Base-by-base conservation (phyloP, 2,113 vertebrate genomes). In the Theropithecus gelada region DNA sequence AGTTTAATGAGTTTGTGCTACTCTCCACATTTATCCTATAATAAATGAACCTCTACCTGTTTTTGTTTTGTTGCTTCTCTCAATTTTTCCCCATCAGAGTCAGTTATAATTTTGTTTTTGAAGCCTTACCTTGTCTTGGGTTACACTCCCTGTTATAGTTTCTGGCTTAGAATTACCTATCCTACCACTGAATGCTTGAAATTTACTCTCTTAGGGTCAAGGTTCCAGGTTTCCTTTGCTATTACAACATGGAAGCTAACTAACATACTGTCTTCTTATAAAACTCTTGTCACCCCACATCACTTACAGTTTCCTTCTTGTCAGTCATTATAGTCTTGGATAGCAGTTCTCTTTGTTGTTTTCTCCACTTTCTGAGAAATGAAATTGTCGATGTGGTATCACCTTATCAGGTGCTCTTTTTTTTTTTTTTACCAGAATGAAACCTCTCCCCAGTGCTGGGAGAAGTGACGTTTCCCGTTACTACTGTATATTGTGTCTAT, bases 351-450 rank as follows among this genome's bases (percentile, higher is more conserved):
- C 85, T 91, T 64, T 93, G 91, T 80, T 93, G 78, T 97, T 97
- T 96, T 79, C 50, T 97, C 75, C 92, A 32, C 84, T 81, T 97
- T 98, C 93, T 95, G 86, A 96, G 97, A 97, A 97, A 92, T 79
- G 92, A 97, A 90, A 83, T 97, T 88, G 45, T 85, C 72, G 40
- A 32, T 79, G 81, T 80, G 75, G 40, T 96, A 94, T 95, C 94
- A 93, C 35, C 81, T 95, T 96, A 89, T 85, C 88, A 94, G 59
- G 81, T 96, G 89, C 68, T 97, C 27, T 73, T 18, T 55, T 55
- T 52, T 52, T 50, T 50, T 55, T 55, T 55, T 94, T 97, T 97
- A 97, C 87, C 35, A 88, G 88, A 98, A 97, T 64, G 87, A 96
- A 97, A 95, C 81, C 55, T 89, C 88, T 97, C 93, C 76, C 70